A percentile compares a stretch with the other conserved stretches of the same genome.
phyloP scores from a whole-genome alignment of 1,140 invertebrate genomes.

The Brachionus koreanus region DNA sequence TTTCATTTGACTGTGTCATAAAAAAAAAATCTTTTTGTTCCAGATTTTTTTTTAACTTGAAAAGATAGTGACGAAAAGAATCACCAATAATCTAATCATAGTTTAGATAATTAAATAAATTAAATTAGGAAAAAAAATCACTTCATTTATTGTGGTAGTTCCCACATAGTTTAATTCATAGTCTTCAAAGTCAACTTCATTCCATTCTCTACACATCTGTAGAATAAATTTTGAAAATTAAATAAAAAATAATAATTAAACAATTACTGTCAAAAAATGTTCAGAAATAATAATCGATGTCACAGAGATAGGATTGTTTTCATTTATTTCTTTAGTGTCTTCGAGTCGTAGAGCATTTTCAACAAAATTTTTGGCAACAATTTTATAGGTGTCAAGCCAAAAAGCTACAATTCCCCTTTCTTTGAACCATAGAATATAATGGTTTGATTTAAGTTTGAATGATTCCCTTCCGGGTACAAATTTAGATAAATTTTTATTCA shows the following conservation, averaged over 20 bases:
- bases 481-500: background rate
- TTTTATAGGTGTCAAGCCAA: constrained; percentile 20
- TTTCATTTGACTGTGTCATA: background rate
- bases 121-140: background rate
- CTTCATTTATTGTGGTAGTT: background rate
- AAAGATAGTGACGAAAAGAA: background rate
- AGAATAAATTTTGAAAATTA: background rate
- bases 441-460: constrained; percentile 3
- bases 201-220: constrained; percentile 37
- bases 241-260: background rate
- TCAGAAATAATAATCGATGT: background rate
- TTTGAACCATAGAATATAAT: constrained; percentile 7
- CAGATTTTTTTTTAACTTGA: background rate
- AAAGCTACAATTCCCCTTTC: background rate
- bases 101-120: background rate
- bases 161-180: background rate
- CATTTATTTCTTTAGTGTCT: background rate
- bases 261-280: constrained; percentile 4
- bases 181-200: background rate
- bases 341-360: background rate
- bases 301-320: background rate
- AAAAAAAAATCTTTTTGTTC: constrained; percentile 10
- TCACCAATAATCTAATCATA: background rate
- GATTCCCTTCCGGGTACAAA: constrained; percentile 3
- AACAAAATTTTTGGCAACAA: constrained; percentile 5